Evolutionary conservation across 2,797 vertebrate species (phyloP).

Genomic region (Salmo trutta): DNA sequence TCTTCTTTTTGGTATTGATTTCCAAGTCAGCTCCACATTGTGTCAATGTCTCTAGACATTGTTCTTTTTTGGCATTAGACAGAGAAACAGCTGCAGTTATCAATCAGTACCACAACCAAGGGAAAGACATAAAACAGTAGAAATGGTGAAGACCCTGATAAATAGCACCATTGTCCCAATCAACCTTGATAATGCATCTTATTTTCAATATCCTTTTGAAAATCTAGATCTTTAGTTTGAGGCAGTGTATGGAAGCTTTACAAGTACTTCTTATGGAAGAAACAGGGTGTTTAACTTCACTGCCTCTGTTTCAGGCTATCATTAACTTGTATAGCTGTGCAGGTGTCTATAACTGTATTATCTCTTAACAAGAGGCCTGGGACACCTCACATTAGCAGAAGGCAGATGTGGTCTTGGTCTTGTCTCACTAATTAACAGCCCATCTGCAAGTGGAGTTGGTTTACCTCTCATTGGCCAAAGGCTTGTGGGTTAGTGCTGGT

Average conservation of each 20-base stretch:
- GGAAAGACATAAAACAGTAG: background rate
- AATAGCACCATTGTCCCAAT: background rate
- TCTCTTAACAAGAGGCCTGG: constrained; percentile 25
- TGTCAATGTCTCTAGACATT: background rate
- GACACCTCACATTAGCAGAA: constrained; percentile 27
- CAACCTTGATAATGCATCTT: background rate
- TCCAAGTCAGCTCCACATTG: background rate
- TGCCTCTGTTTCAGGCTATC: background rate
- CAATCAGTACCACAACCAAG: background rate
- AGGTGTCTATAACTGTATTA: constrained; percentile 37
- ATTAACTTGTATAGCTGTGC: constrained; percentile 31
- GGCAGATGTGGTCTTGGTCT: background rate
- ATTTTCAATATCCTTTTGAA: background rate
- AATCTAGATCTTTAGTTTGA: background rate
- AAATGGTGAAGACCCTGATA: background rate
- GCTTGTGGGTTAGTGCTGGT: constrained; percentile 17
- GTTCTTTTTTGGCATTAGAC: background rate
- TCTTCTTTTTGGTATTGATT: constrained; percentile 3
- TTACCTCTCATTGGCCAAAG: constrained; percentile 16
- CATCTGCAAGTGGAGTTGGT: constrained; percentile 24
- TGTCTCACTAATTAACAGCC: constrained; percentile 30
- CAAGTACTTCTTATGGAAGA: background rate
- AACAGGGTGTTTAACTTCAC: background rate
- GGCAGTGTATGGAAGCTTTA: background rate
- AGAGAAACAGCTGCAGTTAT: background rate